A percentile compares a stretch with the other conserved stretches of the same genome.
These are phyloP conservation scores for Trachelus tabidus DNA, from an alignment of 2,888 invertebrate genomes.

Conservation along the genomic window DNA sequence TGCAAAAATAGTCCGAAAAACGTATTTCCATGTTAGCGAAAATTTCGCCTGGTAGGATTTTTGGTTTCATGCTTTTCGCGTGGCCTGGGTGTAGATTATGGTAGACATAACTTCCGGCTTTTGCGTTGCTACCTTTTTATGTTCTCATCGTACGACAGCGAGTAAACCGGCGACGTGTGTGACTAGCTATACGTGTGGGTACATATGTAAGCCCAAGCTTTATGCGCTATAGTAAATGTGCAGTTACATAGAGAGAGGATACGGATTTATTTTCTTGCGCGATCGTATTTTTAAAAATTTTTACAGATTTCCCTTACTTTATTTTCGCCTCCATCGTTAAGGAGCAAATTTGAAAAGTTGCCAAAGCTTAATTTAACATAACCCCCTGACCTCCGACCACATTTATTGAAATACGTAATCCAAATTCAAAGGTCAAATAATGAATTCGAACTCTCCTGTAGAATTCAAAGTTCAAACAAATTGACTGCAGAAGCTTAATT, in stretches of 20 bases:
- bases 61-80: not conserved
- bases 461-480: too few relatives aligned
- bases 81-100: not conserved
- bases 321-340: not conserved
- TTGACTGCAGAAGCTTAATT: constrained; percentile 22
- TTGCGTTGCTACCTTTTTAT: not conserved
- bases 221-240: not conserved
- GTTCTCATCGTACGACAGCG: not conserved
- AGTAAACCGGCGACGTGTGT: not conserved
- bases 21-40: not conserved
- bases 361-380: not conserved
- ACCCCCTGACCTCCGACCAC: not conserved
- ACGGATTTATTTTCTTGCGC: not conserved
- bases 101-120: not conserved
- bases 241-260: not conserved
- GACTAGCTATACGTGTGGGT: not conserved
- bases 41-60: not conserved
- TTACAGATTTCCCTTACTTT: not conserved
- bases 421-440: not conserved
- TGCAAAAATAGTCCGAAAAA: not conserved
- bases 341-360: not conserved
- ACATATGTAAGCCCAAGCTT: not conserved
- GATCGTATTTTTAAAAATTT: not conserved
- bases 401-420: not conserved
- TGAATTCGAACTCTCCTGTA: not conserved